These are phyloP conservation scores for Apamea crenata DNA, from an alignment of 2,888 invertebrate genomes.

Conservation along the genomic window DNA sequence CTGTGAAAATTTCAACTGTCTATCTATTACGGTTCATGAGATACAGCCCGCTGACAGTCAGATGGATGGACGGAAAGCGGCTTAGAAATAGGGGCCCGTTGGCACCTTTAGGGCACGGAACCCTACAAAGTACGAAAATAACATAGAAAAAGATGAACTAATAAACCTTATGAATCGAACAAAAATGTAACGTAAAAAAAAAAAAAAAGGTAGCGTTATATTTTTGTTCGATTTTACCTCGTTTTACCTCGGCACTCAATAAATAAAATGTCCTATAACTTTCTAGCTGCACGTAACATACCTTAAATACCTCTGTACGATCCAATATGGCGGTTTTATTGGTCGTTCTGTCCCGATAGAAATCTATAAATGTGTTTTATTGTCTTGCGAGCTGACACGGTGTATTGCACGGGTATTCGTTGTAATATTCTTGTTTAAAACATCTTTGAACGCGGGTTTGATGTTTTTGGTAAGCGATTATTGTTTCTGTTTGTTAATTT, in stretches of 20 bases:
- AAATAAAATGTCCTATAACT: slow-evolving; percentile 51
- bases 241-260: slow-evolving; percentile 50
- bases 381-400: slow-evolving; percentile 64
- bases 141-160: neutral
- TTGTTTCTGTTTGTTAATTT: neutral
- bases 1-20: neutral
- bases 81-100: neutral
- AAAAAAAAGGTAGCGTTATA: no score
- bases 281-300: slow-evolving; percentile 45
- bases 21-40: neutral
- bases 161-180: neutral
- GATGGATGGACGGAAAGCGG: neutral
- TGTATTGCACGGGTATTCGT: slow-evolving; percentile 45
- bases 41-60: neutral
- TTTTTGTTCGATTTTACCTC: no score
- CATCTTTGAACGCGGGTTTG: slow-evolving; percentile 29
- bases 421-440: slow-evolving; percentile 54
- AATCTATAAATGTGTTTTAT: slow-evolving; percentile 70
- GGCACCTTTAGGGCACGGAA: neutral
- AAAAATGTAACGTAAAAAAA: slow-evolving; percentile 22
- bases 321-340: slow-evolving; percentile 63
- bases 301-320: slow-evolving; percentile 62
- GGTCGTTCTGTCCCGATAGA: slow-evolving; percentile 64
- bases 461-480: neutral
- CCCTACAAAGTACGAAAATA: neutral